phyloP scores from a whole-genome alignment of 2,797 vertebrate species.

The Limnodromus scolopaceus region DNA sequence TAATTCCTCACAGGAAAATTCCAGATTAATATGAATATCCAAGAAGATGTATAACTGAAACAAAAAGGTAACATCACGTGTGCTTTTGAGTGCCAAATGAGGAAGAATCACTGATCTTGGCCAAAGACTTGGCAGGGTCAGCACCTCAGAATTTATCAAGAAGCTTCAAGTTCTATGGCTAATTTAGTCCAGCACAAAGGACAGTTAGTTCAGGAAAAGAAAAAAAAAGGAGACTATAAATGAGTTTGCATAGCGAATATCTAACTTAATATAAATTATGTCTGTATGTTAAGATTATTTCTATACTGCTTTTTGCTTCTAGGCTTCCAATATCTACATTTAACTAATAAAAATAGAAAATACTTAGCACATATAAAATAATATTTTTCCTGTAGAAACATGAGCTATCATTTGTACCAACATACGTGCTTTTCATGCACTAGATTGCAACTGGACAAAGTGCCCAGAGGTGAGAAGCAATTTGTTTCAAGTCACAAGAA shows the following conservation, averaged over 20 bases:
- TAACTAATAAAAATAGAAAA: constrained; percentile 16
- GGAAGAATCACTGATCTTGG: not conserved
- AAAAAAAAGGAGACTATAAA: not conserved
- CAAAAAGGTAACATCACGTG: not conserved
- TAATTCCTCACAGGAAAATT: not conserved
- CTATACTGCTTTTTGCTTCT: not conserved
- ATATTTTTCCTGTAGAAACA: not conserved
- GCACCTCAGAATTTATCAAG: not conserved
- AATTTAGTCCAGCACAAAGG: not conserved
- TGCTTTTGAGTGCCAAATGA: not conserved
- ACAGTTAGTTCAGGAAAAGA: not conserved
- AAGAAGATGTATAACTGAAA: not conserved
- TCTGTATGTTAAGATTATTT: not conserved
- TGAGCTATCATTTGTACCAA: not conserved
- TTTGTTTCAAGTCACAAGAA: not conserved
- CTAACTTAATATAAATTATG: not conserved
- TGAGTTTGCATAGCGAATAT: not conserved
- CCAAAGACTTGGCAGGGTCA: not conserved
- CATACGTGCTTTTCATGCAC: not conserved
- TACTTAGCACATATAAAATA: not conserved
- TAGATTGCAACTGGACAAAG: not conserved
- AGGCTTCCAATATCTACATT: not conserved
- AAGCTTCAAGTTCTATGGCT: not conserved
- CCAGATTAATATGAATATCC: not conserved
- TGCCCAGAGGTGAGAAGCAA: not conserved